phyloP scores from a whole-genome alignment of 2,797 vertebrate species.

The Arrhamphus sclerolepis region DNA sequence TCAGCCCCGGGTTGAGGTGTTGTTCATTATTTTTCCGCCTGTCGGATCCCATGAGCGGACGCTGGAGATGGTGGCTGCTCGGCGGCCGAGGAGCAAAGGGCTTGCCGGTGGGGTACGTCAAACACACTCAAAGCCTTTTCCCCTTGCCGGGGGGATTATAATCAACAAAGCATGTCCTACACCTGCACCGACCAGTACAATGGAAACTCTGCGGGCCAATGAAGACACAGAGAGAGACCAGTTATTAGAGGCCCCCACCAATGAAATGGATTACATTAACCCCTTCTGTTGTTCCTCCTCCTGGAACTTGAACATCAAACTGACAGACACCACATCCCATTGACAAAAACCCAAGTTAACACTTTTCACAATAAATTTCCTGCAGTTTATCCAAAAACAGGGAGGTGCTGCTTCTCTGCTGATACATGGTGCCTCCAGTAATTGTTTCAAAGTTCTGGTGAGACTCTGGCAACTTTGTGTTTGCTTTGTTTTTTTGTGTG shows the following conservation, averaged over 20 bases:
- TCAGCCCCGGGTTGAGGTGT: conserved; percentile 96
- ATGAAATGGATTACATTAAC: conserved; percentile 79
- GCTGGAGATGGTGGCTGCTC: conserved; percentile 87
- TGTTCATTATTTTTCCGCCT: conserved; percentile 99
- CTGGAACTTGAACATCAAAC: conserved; percentile 56
- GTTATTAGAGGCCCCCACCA: conserved; percentile 71
- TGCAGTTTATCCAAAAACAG: conserved; percentile 25
- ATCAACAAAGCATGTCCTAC: conserved; percentile 95
- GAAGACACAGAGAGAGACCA: conserved; percentile 63
- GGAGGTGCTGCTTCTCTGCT: conserved; percentile 29
- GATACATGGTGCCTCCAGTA: not conserved
- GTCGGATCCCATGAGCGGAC: conserved; percentile 94
- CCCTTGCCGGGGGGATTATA: conserved; percentile 88
- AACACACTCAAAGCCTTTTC: conserved; percentile 93
- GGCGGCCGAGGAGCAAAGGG: conserved; percentile 87
- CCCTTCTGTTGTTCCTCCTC: conserved; percentile 66
- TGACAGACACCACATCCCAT: conserved; percentile 64
- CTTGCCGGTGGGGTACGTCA: conserved; percentile 95
- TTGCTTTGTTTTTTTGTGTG: no score
- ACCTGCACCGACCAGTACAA: conserved; percentile 87
- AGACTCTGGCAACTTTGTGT: no score
- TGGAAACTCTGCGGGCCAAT: conserved; percentile 79
- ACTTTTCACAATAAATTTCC: conserved; percentile 45
- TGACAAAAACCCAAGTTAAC: conserved; percentile 51
- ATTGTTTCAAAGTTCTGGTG: no score